phyloP scores from a whole-genome alignment of 2,797 vertebrate species.

The Takifugu rubripes region DNA sequence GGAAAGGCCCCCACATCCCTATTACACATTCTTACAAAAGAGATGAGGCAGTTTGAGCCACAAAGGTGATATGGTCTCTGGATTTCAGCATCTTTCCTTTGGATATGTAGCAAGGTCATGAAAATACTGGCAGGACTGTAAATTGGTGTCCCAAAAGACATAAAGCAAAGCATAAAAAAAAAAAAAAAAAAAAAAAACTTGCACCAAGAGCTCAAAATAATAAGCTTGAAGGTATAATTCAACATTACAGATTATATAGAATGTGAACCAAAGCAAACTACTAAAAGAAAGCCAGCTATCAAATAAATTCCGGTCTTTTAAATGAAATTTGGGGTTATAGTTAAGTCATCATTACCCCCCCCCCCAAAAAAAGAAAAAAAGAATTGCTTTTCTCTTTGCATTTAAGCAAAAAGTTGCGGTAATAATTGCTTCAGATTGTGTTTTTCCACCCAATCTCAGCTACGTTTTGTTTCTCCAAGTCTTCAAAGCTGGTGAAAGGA shows the following conservation, averaged over 20 bases:
- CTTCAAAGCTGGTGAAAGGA: conserved; percentile 61
- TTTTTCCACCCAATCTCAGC: conserved; percentile 49
- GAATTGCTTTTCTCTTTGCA: conserved; percentile 65
- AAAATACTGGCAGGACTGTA: conserved; percentile 46
- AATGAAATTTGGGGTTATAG: conserved; percentile 66
- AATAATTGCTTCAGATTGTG: conserved; percentile 72
- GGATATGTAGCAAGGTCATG: conserved; percentile 54
- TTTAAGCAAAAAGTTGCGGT: conserved; percentile 72
- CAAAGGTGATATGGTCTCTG: conserved; percentile 52
- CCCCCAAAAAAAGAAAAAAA: conserved; percentile 39
- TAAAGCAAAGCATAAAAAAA: conserved; percentile 47
- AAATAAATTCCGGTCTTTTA: conserved; percentile 40
- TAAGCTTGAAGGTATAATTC: conserved; percentile 54
- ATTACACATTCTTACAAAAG: conserved; percentile 57
- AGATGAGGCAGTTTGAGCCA: conserved; percentile 43
- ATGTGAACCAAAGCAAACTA: conserved; percentile 65
- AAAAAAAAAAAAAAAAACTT: conserved; percentile 32
- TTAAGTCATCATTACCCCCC: conserved; percentile 51
- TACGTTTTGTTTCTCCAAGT: conserved; percentile 62
- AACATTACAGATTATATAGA: conserved; percentile 65
- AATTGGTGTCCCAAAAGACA: conserved; percentile 15
- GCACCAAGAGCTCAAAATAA: conserved; percentile 42
- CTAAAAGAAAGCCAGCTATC: conserved; percentile 44
- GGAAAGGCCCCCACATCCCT: conserved; percentile 40
- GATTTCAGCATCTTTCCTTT: conserved; percentile 53